Conservation (phyloP, 2,888 invertebrate species). For the Melolontha melolontha region DNA sequence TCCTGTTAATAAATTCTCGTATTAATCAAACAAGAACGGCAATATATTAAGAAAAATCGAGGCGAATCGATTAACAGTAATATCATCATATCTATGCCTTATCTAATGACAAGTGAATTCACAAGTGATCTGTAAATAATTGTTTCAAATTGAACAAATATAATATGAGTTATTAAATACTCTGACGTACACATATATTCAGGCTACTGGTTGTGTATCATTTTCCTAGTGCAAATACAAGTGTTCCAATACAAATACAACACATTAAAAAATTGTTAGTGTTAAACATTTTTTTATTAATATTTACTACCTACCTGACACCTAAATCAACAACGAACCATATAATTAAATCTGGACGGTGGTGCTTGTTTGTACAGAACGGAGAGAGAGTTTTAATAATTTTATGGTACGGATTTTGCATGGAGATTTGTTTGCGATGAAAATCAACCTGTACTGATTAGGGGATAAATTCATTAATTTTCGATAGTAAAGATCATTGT, state of each 20-base stretch:
- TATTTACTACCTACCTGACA: slow-evolving; percentile 50
- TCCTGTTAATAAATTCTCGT: slow-evolving; percentile 30
- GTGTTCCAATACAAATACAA: slow-evolving; percentile 42
- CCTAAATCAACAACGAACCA: slow-evolving; percentile 60
- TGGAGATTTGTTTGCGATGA: slow-evolving; percentile 42
- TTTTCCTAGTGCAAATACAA: slow-evolving; percentile 40
- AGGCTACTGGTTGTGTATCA: slow-evolving; percentile 17
- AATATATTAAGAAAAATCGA: slow-evolving; percentile 44
- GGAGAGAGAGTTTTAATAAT: slow-evolving; percentile 38
- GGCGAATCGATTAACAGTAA: slow-evolving; percentile 31
- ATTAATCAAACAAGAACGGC: slow-evolving; percentile 34
- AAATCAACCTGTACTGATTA: slow-evolving; percentile 32
- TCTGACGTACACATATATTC: slow-evolving; percentile 8
- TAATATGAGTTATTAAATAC: slow-evolving; percentile 43
- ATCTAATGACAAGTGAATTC: slow-evolving; percentile 58
- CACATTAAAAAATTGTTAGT: slow-evolving; percentile 37
- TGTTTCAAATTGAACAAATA: slow-evolving; percentile 64
- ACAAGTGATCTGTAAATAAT: slow-evolving; percentile 66
- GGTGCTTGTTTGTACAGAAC: slow-evolving; percentile 37
- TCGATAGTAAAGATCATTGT: slow-evolving; percentile 7
- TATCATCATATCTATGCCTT: slow-evolving; percentile 38
- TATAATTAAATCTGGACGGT: slow-evolving; percentile 59
- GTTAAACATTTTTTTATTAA: slow-evolving; percentile 37
- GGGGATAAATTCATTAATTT: slow-evolving; percentile 43
- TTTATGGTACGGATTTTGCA: slow-evolving; percentile 33